These are phyloP conservation scores for Vipera latastei DNA, from an alignment of 2,797 vertebrate genomes.

Conservation along the genomic window DNA sequence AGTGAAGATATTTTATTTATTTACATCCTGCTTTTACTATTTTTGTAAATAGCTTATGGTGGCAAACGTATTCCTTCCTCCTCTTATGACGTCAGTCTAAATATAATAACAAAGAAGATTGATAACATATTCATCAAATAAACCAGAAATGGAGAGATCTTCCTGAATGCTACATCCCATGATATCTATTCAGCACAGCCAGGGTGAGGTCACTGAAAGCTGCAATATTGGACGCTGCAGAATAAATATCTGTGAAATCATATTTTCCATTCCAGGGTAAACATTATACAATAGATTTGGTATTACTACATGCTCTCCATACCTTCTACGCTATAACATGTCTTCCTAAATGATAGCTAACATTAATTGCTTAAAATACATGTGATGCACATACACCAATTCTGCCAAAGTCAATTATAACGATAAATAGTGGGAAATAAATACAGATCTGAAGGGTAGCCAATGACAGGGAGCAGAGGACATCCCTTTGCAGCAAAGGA, in stretches of 20 bases:
- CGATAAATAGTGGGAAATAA: neutral
- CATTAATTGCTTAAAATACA: neutral
- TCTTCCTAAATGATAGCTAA: neutral
- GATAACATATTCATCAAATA: neutral
- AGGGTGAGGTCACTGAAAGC: neutral
- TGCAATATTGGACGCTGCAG: neutral
- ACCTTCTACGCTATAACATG: neutral
- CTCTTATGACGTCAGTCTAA: neutral
- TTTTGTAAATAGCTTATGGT: neutral
- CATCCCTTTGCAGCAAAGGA: slow-evolving; percentile 3
- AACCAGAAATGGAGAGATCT: neutral
- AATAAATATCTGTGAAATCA: neutral
- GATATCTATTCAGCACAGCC: neutral
- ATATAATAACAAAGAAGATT: neutral
- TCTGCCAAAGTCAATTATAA: neutral
- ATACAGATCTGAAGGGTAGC: neutral
- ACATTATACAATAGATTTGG: neutral
- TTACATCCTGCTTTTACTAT: neutral
- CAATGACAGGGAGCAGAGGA: neutral
- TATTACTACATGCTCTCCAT: neutral
- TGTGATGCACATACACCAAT: neutral
- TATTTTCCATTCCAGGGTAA: neutral
- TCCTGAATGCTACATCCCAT: neutral
- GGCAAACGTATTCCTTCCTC: neutral
- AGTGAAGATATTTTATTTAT: neutral